Base-by-base conservation (phyloP, 2,888 invertebrate genomes). In the Crematogaster levior region DNA sequence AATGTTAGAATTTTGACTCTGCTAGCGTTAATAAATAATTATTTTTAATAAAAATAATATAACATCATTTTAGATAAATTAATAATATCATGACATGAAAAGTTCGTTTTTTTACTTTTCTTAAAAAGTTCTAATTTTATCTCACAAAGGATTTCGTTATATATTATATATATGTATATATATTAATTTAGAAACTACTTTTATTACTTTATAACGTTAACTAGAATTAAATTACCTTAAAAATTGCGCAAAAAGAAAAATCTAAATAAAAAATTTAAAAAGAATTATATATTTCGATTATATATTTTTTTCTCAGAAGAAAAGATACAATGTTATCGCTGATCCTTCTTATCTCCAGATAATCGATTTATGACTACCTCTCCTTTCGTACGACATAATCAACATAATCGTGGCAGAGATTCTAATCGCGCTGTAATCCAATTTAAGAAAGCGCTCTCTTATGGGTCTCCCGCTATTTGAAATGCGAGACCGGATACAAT, bases 401-500 rank as follows among this genome's bases (percentile, higher is more conserved):
- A n/a, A n/a, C n/a, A n/a, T n/a, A 58, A 70, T 68, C 77, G 56
- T 12, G 30, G 34, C 43, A 34, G 24, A 43, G 56, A 70, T 68
- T 53, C 51, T 77, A 43, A 68, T 79, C 70, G 70, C 30, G 30
- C 18, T 3, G 43, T 79, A 70, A 79, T 21, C 56, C 56, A 58
- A 70, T 79, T 79, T 70, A 58, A 79, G 34, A 58, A 34, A 6
- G 4, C 15, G 43, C 53, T 34, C 56, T 58, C 43, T 66, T 68
- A 43, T 68, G 68, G 12, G 34, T n/a, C 43, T 56, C 30, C 53
- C 30, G 6, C 30, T 5, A 10, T 1, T 46, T 24, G 46, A 70
- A 79, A 79, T 56, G 43, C 43, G 30, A 77, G 56, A 56, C 34
- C 24, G 30, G 56, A 6, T 68, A 30, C 21, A 27, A 53, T 53